Base-by-base conservation (phyloP, 1,140 invertebrate species). In the Lasioglossum baleicum region DNA sequence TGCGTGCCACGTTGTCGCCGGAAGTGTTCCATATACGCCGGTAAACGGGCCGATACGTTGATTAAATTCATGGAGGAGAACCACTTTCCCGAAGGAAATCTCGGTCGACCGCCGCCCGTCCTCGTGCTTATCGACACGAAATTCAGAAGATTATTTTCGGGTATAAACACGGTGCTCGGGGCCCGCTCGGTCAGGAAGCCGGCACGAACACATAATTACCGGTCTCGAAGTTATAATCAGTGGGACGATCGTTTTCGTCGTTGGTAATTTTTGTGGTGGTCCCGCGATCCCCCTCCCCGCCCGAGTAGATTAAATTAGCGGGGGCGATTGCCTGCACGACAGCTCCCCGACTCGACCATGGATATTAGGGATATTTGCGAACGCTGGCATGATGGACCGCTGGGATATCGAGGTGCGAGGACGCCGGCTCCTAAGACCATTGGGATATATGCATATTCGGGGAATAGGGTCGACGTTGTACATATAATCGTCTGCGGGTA, bases 161-260 rank as follows among this genome's bases (percentile, higher is more conserved):
- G 44, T 35, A 71, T 77, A 77, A 71, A 63, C 15, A 70, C 31
- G 4, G 56, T 77, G 11, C 26, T 22, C 20, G 51, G 51, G 44
- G 13, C 13, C 11, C 51, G 8, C 20, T 4, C 22, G 17, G 6
- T 2, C 11, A 40, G 15, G 44, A 17, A 63, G 6, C 15, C 31
- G 8, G 42, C 75, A 77, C 75, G 75, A 77, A 63, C 56, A 7
- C n/a, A 22, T 71, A 71, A 77, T 77, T 71, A 15, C 58, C 15
- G 10, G 10, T 31, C 71, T 22, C 44, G 7, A 35, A n/a, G n/a
- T 63, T 48, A 13, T 70, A 77, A 77, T 69, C 66, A 15, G 56
- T 13, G 2, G 17, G 58, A 48, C 66, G 66, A 76, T 76, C 65
- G 22, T 69, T 65, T 69, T 20, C 42, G 35, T 4, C 17, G 60